These are phyloP conservation scores for Colaptes auratus DNA, from an alignment of 2,113 vertebrate genomes.

Conservation along the genomic window DNA sequence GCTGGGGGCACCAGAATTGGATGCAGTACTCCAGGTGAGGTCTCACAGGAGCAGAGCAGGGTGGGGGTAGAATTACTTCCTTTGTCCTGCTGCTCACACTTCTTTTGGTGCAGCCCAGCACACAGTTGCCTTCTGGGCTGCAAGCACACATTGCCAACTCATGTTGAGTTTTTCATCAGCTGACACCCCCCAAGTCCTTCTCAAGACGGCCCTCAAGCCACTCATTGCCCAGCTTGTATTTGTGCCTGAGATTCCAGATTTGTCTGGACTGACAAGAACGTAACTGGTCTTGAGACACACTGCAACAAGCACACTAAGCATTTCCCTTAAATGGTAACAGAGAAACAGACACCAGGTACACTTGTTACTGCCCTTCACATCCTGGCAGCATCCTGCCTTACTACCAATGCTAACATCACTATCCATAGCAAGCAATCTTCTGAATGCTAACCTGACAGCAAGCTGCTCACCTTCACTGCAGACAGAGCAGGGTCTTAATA, in stretches of 20 bases:
- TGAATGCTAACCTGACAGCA: neutral
- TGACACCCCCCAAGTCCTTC: too few relatives aligned
- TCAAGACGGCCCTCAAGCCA: too few relatives aligned
- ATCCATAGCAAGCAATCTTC: neutral
- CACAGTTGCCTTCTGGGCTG: too few relatives aligned
- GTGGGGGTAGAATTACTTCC: too few relatives aligned
- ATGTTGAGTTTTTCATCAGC: too few relatives aligned
- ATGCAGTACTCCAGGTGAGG: too few relatives aligned
- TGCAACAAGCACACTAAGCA: neutral
- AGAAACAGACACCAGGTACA: neutral
- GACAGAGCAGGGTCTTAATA: neutral
- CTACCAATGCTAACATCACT: fast-evolving
- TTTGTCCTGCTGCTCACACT: too few relatives aligned
- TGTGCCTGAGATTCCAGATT: neutral
- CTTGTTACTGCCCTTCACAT: neutral
- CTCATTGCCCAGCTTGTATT: too few relatives aligned
- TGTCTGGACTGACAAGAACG: neutral
- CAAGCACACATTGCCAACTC: too few relatives aligned
- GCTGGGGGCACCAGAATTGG: too few relatives aligned
- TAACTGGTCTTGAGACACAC: neutral
- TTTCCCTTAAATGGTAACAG: neutral
- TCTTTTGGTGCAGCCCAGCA: too few relatives aligned
- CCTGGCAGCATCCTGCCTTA: neutral
- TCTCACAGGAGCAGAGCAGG: too few relatives aligned
- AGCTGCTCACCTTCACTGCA: neutral